Evolutionary conservation across 2,888 invertebrate species (phyloP), one percentile per base, ranked within the genome.

Genomic region (Pollenia labialis): DNA sequence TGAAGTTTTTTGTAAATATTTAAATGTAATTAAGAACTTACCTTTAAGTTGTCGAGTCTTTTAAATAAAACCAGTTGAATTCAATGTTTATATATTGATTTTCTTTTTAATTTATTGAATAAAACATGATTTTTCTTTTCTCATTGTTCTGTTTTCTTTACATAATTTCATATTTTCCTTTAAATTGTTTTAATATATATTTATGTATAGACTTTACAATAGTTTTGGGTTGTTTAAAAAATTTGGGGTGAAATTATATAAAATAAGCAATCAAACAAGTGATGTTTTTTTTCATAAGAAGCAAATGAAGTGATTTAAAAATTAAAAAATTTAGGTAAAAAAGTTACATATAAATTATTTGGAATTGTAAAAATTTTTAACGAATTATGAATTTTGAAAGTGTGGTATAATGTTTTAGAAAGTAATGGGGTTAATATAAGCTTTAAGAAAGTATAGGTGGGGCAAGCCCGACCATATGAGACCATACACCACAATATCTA

Each of bases 41-140:
- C 81, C 74, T 62, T 32, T 50, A 6, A 4, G 32, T 44, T 23
- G 14, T 8, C 1, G 7, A 12, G 1, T 48, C 0, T 79, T 58
- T 52, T n/a, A 50, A 83, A 32, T 72, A 50, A 72, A 77, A 72
- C 40, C 14, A 50, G 0, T 1, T 40, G 1, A 14, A 4, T 46
- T 18, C 40, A 54, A 0, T 42, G 14, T 79, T 68, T 74, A 74
- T 68, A 71, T 80, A 68, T 79, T 48, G 11, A 18, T 74, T 74
- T 82, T 46, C 4, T 77, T 68, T 68, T 54, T 48, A 50, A 44
- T 85, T 85, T 85, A 85, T 85, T 74, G 66, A 79, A 60, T 74
- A 74, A 18, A 68, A 79, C 84, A 68, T 44, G 32, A 66, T 60
- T 60, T 75, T 14, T 23, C 1, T 23, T 58, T 64, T 48, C 54